Conservation (phyloP, 2,797 vertebrate genomes). For the Rhynchotus rufescens region DNA sequence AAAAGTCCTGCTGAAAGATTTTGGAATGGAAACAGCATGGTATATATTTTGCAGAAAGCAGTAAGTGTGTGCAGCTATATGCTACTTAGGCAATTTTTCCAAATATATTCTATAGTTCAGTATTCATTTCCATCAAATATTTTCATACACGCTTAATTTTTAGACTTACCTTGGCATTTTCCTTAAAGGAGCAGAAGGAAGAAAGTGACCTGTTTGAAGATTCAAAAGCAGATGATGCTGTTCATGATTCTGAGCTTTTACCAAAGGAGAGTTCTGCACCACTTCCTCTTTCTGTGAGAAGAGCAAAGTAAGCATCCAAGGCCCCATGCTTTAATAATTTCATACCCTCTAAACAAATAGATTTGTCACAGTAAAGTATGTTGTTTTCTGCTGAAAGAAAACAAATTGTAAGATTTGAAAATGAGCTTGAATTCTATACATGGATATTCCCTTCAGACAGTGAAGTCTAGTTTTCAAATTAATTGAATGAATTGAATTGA, state of each 20-base stretch:
- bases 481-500: background rate
- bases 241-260: constrained; percentile 55
- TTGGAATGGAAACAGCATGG: constrained; percentile 72
- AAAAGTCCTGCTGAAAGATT: constrained; percentile 78
- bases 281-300: constrained; percentile 84
- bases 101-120: background rate
- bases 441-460: background rate
- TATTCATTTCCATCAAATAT: background rate
- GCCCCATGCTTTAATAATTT: background rate
- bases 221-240: constrained; percentile 57
- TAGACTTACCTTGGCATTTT: background rate
- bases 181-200: constrained; percentile 77
- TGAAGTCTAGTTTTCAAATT: background rate
- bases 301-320: constrained; percentile 86
- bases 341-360: background rate
- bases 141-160: background rate
- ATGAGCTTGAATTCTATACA: background rate
- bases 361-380: background rate
- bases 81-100: background rate
- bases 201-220: constrained; percentile 63
- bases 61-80: constrained; percentile 76
- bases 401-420: background rate
- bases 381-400: background rate
- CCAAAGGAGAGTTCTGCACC: constrained; percentile 69
- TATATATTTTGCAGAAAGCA: constrained; percentile 87